Percentiles rank a stretch among this genome's conserved stretches.
phyloP scores from a whole-genome alignment of 1,140 invertebrate genomes.

The Drosophila gunungcola region DNA sequence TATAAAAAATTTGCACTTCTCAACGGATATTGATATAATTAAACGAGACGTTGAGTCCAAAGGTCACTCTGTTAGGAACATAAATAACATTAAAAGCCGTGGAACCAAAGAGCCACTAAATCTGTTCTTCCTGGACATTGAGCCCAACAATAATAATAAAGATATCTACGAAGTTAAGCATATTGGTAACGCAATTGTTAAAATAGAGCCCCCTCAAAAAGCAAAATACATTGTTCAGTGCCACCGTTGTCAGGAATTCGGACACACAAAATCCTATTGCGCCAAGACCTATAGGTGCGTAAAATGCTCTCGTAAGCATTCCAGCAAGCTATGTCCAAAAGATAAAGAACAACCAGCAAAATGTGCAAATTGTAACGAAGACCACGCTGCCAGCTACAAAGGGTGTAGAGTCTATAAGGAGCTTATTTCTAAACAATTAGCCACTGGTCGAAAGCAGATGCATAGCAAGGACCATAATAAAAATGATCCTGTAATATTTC shows the following conservation, averaged over 20 bases:
- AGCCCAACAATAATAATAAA: not conserved
- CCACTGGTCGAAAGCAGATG: not conserved
- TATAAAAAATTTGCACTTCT: constrained; percentile 55
- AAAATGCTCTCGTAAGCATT: constrained; percentile 77
- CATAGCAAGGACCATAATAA: not conserved
- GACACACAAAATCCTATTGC: too few relatives aligned
- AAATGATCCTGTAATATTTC: not conserved
- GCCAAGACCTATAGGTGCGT: too few relatives aligned
- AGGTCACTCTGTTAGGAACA: constrained; percentile 5
- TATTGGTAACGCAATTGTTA: not conserved
- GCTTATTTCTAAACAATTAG: constrained; percentile 18
- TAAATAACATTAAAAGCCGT: not conserved
- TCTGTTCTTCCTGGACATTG: not conserved
- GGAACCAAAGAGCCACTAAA: too few relatives aligned
- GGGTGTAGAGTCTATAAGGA: constrained; percentile 11
- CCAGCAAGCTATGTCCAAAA: constrained; percentile 54
- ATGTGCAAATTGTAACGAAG: constrained; percentile 73
- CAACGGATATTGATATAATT: constrained; percentile 43
- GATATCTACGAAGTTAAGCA: not conserved
- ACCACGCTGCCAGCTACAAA: constrained; percentile 76
- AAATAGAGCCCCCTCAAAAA: not conserved
- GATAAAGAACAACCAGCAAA: constrained; percentile 49
- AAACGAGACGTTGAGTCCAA: constrained; percentile 31
- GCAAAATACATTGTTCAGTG: not conserved
- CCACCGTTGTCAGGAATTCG: too few relatives aligned